phyloP scores from a whole-genome alignment of 2,888 invertebrate species.

The Ypsolopha sequella region DNA sequence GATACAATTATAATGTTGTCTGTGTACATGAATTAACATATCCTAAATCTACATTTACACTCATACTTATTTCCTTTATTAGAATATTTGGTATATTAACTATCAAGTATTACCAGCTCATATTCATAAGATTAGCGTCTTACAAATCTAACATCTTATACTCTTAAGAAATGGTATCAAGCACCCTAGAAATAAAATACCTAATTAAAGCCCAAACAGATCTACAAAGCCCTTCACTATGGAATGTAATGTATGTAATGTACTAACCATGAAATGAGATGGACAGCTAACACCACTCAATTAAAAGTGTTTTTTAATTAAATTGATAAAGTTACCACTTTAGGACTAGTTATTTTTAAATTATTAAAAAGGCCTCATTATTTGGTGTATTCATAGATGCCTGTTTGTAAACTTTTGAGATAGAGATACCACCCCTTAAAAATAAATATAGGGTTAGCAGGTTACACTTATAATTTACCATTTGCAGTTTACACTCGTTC shows the following conservation, averaged over 20 bases:
- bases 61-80: too few relatives aligned
- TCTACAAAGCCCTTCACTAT: too few relatives aligned
- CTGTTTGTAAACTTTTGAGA: slow-evolving; percentile 66
- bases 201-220: too few relatives aligned
- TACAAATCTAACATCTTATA: slow-evolving; percentile 20
- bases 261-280: slow-evolving; percentile 6
- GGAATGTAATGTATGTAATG: background rate
- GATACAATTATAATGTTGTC: background rate
- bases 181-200: background rate
- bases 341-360: background rate
- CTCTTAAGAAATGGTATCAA: slow-evolving; percentile 2
- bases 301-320: slow-evolving; percentile 13
- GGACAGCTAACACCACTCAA: background rate
- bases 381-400: slow-evolving; percentile 32
- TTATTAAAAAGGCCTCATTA: slow-evolving; percentile 50
- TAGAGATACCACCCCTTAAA: slow-evolving; percentile 43
- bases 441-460: slow-evolving; percentile 46
- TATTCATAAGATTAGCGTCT: slow-evolving; percentile 66
- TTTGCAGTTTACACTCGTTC: slow-evolving; percentile 42
- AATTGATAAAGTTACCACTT: slow-evolving; percentile 4
- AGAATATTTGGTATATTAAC: background rate
- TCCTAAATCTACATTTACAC: slow-evolving; percentile 20
- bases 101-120: slow-evolving; percentile 44
- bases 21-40: slow-evolving; percentile 4
- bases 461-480: background rate